phyloP scores from a whole-genome alignment of 2,113 vertebrate species.

The Mesoclemmys tuberculata region DNA sequence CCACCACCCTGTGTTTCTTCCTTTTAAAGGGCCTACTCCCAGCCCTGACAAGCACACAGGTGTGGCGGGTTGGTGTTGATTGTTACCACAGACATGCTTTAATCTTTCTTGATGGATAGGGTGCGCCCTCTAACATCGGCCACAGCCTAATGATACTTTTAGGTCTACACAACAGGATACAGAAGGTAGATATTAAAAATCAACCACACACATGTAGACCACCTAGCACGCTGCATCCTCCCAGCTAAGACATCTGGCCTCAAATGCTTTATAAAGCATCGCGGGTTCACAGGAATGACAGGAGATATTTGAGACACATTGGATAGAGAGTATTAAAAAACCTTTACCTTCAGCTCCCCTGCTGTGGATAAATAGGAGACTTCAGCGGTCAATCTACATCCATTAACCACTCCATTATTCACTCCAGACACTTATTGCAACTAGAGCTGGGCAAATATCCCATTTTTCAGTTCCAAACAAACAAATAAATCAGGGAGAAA shows the following conservation, averaged over 20 bases:
- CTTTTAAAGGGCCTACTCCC: no score
- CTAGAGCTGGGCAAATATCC: no score
- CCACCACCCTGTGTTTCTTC: no score
- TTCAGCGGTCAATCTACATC: not conserved
- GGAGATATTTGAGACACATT: constrained; percentile 44
- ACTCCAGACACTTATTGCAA: not conserved
- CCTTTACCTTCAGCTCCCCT: not conserved
- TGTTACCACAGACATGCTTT: no score
- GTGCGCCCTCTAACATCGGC: not conserved
- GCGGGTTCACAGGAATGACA: not conserved
- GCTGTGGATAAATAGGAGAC: not conserved
- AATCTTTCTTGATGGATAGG: no score
- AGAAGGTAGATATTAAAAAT: constrained; percentile 36
- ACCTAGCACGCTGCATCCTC: not conserved
- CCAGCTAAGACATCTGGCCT: not conserved
- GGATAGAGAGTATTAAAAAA: constrained; percentile 35
- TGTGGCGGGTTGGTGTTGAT: no score
- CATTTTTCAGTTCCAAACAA: not conserved
- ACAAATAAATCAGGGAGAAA: no score
- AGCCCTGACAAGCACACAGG: no score
- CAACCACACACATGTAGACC: constrained; percentile 35
- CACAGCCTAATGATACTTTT: not conserved
- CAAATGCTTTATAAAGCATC: not conserved
- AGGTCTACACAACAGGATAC: constrained; percentile 18
- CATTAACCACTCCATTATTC: not conserved